These are phyloP conservation scores for Cyclophora albipunctata DNA, from an alignment of 2,888 invertebrate genomes.

Conservation along the genomic window DNA sequence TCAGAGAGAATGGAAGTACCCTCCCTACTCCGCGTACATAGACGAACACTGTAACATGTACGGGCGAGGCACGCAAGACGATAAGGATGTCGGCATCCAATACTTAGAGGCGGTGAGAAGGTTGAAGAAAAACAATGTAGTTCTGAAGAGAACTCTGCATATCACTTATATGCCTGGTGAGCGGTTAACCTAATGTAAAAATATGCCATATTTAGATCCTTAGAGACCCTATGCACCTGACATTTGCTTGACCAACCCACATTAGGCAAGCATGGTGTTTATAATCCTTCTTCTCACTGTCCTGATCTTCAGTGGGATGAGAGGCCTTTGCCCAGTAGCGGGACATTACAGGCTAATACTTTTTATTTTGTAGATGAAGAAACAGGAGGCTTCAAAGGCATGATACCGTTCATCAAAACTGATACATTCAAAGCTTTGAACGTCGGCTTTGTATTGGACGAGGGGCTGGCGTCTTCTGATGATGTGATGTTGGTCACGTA, in stretches of 20 bases:
- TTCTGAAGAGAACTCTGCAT: slow-evolving; percentile 44
- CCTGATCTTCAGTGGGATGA: too few relatives aligned
- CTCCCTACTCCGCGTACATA: slow-evolving; percentile 89
- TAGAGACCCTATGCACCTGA: background rate
- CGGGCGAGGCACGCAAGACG: slow-evolving; percentile 89
- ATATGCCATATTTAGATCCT: too few relatives aligned
- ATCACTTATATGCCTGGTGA: slow-evolving; percentile 57
- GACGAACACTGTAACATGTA: slow-evolving; percentile 88
- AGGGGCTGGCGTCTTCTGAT: slow-evolving; percentile 79
- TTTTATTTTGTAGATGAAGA: slow-evolving; percentile 81
- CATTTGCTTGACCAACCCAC: too few relatives aligned
- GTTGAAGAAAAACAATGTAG: slow-evolving; percentile 35
- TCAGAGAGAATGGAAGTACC: slow-evolving; percentile 88
- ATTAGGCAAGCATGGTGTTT: too few relatives aligned
- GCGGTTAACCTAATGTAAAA: too few relatives aligned
- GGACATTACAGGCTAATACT: too few relatives aligned
- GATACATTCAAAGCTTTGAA: slow-evolving; percentile 83
- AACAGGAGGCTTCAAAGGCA: slow-evolving; percentile 84
- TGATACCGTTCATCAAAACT: slow-evolving; percentile 81
- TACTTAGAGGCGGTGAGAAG: slow-evolving; percentile 49
- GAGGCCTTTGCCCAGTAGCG: too few relatives aligned
- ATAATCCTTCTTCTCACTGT: too few relatives aligned
- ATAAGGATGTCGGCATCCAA: slow-evolving; percentile 76
- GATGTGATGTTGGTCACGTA: slow-evolving; percentile 77
- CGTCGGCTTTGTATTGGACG: slow-evolving; percentile 89